Conservation (phyloP, 1,140 invertebrate genomes). For the Musca vetustissima region DNA sequence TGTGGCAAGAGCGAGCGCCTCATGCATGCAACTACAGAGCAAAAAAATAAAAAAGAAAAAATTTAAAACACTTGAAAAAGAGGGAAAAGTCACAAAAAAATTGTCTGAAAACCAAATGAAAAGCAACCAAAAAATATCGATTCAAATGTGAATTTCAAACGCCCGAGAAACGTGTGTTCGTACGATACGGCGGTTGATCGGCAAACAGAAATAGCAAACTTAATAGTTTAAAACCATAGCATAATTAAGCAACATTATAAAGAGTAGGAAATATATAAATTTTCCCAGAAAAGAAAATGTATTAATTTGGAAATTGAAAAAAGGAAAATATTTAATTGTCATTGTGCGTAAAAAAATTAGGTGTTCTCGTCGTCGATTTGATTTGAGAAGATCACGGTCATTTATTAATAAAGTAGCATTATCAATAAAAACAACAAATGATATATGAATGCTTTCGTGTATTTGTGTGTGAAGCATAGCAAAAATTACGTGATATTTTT, state of each 20-base stretch:
- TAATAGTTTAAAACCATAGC: background rate
- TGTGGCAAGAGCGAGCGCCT: no score
- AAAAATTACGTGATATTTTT: slow-evolving; percentile 19
- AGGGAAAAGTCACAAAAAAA: no score
- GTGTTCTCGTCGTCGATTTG: background rate
- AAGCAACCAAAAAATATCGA: no score
- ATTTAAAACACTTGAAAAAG: no score
- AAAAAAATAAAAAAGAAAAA: no score
- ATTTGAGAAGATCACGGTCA: background rate
- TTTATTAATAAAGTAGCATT: background rate
- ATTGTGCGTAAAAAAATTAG: background rate
- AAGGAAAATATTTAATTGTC: background rate
- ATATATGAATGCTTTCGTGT: no score
- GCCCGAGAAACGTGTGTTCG: no score
- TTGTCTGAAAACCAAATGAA: no score
- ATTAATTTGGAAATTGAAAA: background rate
- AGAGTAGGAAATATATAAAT: background rate
- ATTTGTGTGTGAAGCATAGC: slow-evolving; percentile 6
- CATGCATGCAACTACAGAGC: no score
- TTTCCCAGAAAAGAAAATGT: background rate
- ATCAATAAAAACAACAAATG: background rate
- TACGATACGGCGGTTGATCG: no score
- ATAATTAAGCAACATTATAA: background rate
- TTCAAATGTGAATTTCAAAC: no score
- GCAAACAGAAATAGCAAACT: background rate